Evolutionary conservation across 1,140 invertebrate species (phyloP).

Genomic region (Melitaea cinxia): DNA sequence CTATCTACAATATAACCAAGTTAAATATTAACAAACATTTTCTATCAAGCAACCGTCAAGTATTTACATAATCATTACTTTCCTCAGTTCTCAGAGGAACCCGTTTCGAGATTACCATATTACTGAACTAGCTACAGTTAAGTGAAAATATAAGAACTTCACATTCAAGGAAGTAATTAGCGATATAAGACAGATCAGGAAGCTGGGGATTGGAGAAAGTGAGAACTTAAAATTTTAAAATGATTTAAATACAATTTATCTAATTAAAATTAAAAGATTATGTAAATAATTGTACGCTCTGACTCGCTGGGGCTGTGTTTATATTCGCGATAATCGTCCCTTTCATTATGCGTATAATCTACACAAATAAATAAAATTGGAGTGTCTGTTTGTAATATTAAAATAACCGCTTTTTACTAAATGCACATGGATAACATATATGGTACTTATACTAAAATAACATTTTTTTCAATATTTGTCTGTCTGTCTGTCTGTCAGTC

Average conservation of each 20-base stretch:
- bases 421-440: no score
- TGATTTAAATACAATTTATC: not conserved
- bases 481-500: no score
- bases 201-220: conserved; percentile 15
- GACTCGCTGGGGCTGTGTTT: no score
- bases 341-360: no score
- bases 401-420: no score
- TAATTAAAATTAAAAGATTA: no score
- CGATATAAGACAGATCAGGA: conserved; percentile 8
- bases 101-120: conserved; percentile 18
- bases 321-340: no score
- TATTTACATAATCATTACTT: conserved; percentile 26
- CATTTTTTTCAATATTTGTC: no score
- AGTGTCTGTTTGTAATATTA: no score
- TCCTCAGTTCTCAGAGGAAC: conserved; percentile 13
- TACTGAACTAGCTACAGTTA: not conserved
- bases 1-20: not conserved
- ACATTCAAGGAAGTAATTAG: not conserved
- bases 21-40: not conserved
- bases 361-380: no score
- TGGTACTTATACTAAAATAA: no score
- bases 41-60: conserved; percentile 12
- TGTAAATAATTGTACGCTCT: no score
- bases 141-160: not conserved
- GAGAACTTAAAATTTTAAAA: not conserved